Evolutionary conservation across 2,113 vertebrate genomes (phyloP), one percentile per base, ranked within the genome.

Genomic region (Psettodes erumei): DNA sequence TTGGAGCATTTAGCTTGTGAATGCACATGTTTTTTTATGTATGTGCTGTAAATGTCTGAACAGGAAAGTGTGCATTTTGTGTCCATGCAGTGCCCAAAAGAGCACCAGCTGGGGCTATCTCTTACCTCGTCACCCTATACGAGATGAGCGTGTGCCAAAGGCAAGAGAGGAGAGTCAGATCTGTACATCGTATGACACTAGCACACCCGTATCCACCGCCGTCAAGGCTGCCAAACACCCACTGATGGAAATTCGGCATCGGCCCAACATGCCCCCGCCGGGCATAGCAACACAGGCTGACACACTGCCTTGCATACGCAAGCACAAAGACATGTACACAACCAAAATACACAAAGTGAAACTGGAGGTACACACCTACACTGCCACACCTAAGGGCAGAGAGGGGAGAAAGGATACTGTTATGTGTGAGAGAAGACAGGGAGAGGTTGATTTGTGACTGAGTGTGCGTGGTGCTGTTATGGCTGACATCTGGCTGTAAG

Each of bases 401-500:
- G 47, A 48, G 37, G 16, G 45, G 58, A 73, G 55, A 77, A 73
- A 78, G 62, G 76, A 82, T 76, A 73, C 30, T 75, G 78, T 85
- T 77, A 48, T 79, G 75, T 51, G 60, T 66, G 45, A 74, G 56
- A 65, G 32, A 55, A n/a, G 55, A 77, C 54, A 42, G 10, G 15
- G 67, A 86, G 67, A 55, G 45, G 81, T 21, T 73, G 74, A 83
- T 78, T 70, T 71, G 63, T 70, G 75, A 82, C 83, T 27, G 73
- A 75, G 75, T 78, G 78, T 32, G 65, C 58, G 70, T 67, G 42
- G 35, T 19, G 67, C 53, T 81, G 47, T 86, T 86, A 64, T 91
- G 85, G 71, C 71, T 84, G 93, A 92, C 92, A 93, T 93, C 90
- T 92, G 89, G 89, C 83, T 88, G 93, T 88, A 94, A 94, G 86